Evolutionary conservation across 1,140 invertebrate genomes (phyloP).

Genomic region (Aphis craccivora): DNA sequence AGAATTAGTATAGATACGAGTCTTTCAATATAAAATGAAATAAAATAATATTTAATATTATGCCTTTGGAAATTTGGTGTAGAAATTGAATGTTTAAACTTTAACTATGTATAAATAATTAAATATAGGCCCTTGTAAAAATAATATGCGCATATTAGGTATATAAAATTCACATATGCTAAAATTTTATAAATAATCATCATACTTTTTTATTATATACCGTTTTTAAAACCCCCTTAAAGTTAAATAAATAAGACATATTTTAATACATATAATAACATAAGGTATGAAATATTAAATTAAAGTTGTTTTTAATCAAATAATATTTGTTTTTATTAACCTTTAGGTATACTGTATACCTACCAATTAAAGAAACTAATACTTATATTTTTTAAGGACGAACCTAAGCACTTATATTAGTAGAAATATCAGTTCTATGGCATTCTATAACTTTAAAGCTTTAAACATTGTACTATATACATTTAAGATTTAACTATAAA

Average conservation of each 20-base stretch:
- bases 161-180: too few relatives aligned
- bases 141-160: background rate
- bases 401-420: background rate
- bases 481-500: background rate
- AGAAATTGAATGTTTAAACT: background rate
- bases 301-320: background rate
- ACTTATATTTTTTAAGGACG: background rate
- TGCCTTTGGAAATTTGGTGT: background rate
- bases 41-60: background rate
- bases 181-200: background rate
- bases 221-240: background rate
- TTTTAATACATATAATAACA: background rate
- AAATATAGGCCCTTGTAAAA: background rate
- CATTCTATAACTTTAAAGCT: background rate
- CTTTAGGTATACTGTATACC: background rate
- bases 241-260: background rate
- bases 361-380: background rate
- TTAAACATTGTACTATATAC: background rate
- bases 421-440: background rate
- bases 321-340: background rate
- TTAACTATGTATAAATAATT: background rate
- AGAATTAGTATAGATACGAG: background rate
- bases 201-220: background rate
- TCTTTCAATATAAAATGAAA: background rate
- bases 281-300: background rate